A percentile compares a stretch with the other conserved stretches of the same genome.
These are phyloP conservation scores for Nomada lathburiana DNA, from an alignment of 2,888 invertebrate genomes.

Conservation along the genomic window DNA sequence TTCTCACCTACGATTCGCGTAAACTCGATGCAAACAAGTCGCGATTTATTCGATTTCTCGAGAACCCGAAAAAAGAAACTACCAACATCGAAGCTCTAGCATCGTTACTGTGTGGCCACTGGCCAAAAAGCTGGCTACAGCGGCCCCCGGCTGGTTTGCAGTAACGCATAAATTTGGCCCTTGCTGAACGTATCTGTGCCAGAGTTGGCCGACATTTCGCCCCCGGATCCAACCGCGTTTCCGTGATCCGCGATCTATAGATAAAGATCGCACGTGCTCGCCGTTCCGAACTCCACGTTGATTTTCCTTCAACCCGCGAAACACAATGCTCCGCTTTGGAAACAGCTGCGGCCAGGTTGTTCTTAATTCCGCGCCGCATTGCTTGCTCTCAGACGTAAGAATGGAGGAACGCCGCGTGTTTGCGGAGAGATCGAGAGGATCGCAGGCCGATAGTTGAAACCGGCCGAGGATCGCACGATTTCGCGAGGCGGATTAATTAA, in stretches of 20 bases:
- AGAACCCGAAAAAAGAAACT: background rate
- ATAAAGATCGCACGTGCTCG: constrained; percentile 47
- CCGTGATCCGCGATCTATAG: constrained; percentile 63
- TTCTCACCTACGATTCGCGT: too few relatives aligned
- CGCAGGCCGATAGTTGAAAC: constrained; percentile 2
- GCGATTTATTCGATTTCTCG: background rate
- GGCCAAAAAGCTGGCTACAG: constrained; percentile 21
- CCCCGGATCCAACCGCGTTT: constrained; percentile 44
- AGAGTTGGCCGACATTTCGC: constrained; percentile 60
- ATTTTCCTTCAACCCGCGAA: constrained; percentile 26
- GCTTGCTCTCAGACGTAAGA: background rate
- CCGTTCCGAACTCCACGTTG: constrained; percentile 7
- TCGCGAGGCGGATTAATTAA: constrained; percentile 20
- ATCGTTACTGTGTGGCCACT: constrained; percentile 22
- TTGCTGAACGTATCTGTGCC: constrained; percentile 64
- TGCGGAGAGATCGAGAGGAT: background rate
- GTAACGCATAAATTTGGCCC: constrained; percentile 69
- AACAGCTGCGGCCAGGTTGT: constrained; percentile 32
- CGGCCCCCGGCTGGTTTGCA: constrained; percentile 18
- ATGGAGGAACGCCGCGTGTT: background rate
- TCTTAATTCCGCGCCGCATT: constrained; percentile 25
- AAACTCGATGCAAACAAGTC: too few relatives aligned
- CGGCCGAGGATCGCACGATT: background rate
- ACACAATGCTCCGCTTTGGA: constrained; percentile 10
- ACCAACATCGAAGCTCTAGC: background rate